Conservation (phyloP, 2,888 invertebrate species). For the Rhagonycha lutea region DNA sequence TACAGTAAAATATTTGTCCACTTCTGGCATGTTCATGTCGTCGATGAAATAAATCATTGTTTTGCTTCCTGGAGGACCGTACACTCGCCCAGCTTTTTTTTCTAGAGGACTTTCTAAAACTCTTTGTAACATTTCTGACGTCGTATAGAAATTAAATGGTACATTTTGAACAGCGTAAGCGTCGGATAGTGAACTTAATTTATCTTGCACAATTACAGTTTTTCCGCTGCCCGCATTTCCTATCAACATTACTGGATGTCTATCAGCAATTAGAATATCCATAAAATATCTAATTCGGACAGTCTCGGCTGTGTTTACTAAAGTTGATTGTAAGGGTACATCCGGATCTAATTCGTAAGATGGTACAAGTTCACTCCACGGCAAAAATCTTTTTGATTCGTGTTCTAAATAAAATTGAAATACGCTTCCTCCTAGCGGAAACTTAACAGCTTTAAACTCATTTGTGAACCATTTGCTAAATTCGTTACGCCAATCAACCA, state of each 20-base stretch:
- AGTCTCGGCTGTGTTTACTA: constrained; percentile 90
- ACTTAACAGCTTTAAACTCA: constrained; percentile 90
- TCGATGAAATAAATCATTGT: constrained; percentile 92
- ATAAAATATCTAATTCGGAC: constrained; percentile 85
- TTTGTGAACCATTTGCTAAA: constrained; percentile 94
- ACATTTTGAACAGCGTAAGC: constrained; percentile 85
- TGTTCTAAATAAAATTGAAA: constrained; percentile 89
- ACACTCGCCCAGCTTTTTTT: constrained; percentile 93
- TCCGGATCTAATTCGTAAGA: constrained; percentile 84
- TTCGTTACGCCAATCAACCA: constrained; percentile 89
- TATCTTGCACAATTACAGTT: constrained; percentile 87
- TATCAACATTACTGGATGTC: constrained; percentile 88
- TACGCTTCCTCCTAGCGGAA: constrained; percentile 80
- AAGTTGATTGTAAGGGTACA: constrained; percentile 72
- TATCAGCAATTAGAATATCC: constrained; percentile 76
- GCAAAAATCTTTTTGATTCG: constrained; percentile 81
- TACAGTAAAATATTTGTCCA: constrained; percentile 91
- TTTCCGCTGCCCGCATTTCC: constrained; percentile 91
- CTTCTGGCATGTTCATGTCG: constrained; percentile 97
- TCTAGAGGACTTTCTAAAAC: constrained; percentile 90
- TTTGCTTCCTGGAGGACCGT: constrained; percentile 91
- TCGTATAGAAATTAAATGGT: constrained; percentile 94
- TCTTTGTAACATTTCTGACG: constrained; percentile 87
- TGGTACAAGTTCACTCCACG: constrained; percentile 84
- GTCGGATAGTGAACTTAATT: constrained; percentile 73